phyloP scores from a whole-genome alignment of 92 coral and sea anemone species.

The Epizoanthus illoricatus region DNA sequence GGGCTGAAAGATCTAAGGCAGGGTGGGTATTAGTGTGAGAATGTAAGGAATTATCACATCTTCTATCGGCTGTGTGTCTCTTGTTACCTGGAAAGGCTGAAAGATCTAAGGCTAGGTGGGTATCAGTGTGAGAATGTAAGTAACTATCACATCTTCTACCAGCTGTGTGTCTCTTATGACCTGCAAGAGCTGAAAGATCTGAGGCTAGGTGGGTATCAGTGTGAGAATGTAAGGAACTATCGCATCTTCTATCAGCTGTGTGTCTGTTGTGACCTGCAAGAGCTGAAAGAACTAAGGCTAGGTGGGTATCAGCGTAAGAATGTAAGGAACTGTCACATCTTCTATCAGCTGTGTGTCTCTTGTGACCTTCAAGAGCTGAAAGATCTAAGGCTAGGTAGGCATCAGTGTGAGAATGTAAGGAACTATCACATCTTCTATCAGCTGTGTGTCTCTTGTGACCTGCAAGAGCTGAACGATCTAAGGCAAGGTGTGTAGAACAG shows the following conservation, averaged over 20 bases:
- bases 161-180: conserved; percentile 76
- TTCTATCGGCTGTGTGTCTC: conserved; percentile 84
- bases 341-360: not conserved
- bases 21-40: conserved; percentile 6
- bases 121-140: conserved; percentile 58
- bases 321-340: not conserved
- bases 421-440: no score
- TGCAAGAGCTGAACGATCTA: not conserved
- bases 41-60: conserved; percentile 81
- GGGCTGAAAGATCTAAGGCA: not conserved
- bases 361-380: not conserved
- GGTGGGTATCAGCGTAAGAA: not conserved
- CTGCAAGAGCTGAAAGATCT: not conserved
- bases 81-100: conserved; percentile 24
- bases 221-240: conserved; percentile 6
- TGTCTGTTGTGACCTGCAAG: not conserved
- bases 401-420: conserved; percentile 9
- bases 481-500: not conserved
- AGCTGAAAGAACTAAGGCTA: not conserved
- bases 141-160: conserved; percentile 89
- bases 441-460: not conserved
- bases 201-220: not conserved
- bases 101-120: no score
- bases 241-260: conserved; percentile 60
- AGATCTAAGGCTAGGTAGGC: not conserved